Percentiles rank a stretch among this genome's conserved stretches.
Evolutionary conservation across 2,113 vertebrate genomes (phyloP).

Genomic region (Naja naja): DNA sequence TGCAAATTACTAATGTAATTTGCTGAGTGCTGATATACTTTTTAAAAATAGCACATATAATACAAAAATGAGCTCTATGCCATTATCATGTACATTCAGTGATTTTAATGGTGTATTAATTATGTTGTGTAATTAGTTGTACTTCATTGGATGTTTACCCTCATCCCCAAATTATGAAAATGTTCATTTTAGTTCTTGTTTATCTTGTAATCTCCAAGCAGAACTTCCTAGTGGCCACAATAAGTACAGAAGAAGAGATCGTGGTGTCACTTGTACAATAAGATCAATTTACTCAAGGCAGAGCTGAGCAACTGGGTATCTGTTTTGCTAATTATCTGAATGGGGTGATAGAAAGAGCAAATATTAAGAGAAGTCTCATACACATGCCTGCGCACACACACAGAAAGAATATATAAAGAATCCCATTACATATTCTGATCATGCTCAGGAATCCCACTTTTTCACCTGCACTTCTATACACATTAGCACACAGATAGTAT

Average conservation of each 20-base stretch:
- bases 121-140: background rate
- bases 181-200: background rate
- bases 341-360: background rate
- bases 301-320: background rate
- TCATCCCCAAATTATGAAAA: background rate
- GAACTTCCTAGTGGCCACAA: background rate
- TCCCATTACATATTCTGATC: background rate
- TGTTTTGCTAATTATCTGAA: background rate
- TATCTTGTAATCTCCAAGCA: background rate
- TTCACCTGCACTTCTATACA: background rate
- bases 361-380: background rate
- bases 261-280: background rate
- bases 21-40: background rate
- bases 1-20: background rate
- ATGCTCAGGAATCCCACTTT: background rate
- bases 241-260: background rate
- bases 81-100: background rate
- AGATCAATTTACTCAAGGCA: background rate
- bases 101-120: background rate
- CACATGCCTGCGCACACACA: too few species aligned
- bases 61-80: background rate
- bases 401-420: background rate
- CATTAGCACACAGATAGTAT: background rate
- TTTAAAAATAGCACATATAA: conserved; percentile 13
- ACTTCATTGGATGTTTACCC: background rate